Conservation (phyloP, 1,140 invertebrate species). For the Caenorhabditis remanei region DNA sequence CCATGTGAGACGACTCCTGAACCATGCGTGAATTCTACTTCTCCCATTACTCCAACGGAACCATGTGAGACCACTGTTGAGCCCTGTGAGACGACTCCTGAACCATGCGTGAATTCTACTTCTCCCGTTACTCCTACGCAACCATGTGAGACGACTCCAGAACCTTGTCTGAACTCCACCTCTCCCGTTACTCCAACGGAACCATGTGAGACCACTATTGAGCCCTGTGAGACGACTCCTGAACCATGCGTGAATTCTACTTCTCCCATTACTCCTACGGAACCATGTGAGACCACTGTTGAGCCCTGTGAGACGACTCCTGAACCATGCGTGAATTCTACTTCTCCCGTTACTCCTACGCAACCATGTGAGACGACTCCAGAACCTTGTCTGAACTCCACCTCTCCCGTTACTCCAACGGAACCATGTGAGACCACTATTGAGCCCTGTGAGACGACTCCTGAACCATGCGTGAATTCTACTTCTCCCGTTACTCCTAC, state of each 20-base stretch:
- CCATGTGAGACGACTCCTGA: not conserved
- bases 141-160: not conserved
- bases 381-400: too few species aligned
- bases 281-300: not conserved
- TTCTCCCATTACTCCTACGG: not conserved
- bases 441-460: too few species aligned
- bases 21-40: not conserved
- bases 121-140: not conserved
- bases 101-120: not conserved
- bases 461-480: not conserved
- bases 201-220: not conserved
- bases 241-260: not conserved
- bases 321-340: not conserved
- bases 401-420: too few species aligned
- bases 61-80: not conserved
- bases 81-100: not conserved
- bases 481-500: not conserved
- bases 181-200: not conserved
- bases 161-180: not conserved
- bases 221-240: not conserved
- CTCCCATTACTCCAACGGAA: not conserved
- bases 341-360: not conserved
- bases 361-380: not conserved
- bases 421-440: not conserved
- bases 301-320: not conserved